phyloP scores from a whole-genome alignment of 2,888 invertebrate species.

The Eustalomyia histrio region DNA sequence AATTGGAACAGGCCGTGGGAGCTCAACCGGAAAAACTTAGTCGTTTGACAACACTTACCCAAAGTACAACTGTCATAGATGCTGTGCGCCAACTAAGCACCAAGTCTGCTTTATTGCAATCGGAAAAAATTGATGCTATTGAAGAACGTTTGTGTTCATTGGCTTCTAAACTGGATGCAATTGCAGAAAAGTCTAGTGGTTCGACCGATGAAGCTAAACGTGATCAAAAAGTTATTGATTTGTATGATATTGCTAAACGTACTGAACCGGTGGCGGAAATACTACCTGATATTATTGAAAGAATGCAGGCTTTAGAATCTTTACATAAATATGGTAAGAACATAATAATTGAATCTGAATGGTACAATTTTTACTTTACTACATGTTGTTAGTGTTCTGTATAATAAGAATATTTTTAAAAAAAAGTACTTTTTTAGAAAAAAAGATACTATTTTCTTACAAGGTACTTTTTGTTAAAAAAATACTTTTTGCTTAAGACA shows the following conservation, averaged over 20 bases:
- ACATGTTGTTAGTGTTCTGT: no score
- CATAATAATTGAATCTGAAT: no score
- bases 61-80: slow-evolving; percentile 82
- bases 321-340: slow-evolving; percentile 92
- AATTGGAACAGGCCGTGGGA: slow-evolving; percentile 91
- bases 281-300: slow-evolving; percentile 88
- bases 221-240: slow-evolving; percentile 84
- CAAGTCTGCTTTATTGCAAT: slow-evolving; percentile 89
- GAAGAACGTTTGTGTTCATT: slow-evolving; percentile 89
- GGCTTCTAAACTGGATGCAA: slow-evolving; percentile 87
- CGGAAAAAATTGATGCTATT: slow-evolving; percentile 89
- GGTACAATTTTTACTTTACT: no score
- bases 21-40: slow-evolving; percentile 89
- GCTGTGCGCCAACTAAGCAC: slow-evolving; percentile 89
- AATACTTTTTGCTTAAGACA: no score
- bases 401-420: no score
- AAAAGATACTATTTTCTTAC: no score
- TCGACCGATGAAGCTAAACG: slow-evolving; percentile 82
- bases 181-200: slow-evolving; percentile 82
- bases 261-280: slow-evolving; percentile 89
- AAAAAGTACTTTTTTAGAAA: no score
- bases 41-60: slow-evolving; percentile 78
- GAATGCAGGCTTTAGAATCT: slow-evolving; percentile 91
- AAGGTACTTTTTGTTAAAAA: no score
- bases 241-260: slow-evolving; percentile 93